phyloP scores from a whole-genome alignment of 2,797 vertebrate genomes.

The Gambelia wislizenii region DNA sequence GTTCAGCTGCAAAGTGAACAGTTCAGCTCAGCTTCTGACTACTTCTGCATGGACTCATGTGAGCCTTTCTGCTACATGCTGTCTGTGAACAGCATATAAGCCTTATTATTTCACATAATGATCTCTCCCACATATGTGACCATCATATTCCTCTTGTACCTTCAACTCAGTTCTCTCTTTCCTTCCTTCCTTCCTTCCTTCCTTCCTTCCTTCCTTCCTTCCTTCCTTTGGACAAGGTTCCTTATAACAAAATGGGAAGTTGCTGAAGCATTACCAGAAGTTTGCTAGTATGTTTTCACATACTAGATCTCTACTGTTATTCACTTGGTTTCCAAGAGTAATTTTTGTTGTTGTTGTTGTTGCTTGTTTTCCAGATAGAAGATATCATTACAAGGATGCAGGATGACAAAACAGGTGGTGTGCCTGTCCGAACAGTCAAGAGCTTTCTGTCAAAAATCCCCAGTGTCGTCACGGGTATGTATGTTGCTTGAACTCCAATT shows the following conservation, averaged over 20 bases:
- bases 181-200: neutral
- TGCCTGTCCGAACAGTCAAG: constrained; percentile 97
- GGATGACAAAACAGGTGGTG: constrained; percentile 94
- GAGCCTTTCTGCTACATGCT: no score
- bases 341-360: constrained; percentile 22
- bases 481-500: neutral
- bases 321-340: constrained; percentile 23
- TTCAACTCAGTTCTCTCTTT: neutral
- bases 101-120: no score
- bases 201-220: neutral
- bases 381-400: constrained; percentile 94
- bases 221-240: neutral
- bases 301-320: neutral
- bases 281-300: neutral
- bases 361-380: constrained; percentile 89
- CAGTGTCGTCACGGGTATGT: constrained; percentile 94
- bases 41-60: no score
- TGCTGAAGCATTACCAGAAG: neutral
- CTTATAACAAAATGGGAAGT: neutral
- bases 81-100: no score
- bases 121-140: neutral
- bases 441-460: constrained; percentile 99
- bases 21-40: no score
- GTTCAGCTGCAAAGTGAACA: no score
- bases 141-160: neutral